These are phyloP conservation scores for Upupa epops DNA, from an alignment of 2,113 vertebrate species.

Conservation along the genomic window DNA sequence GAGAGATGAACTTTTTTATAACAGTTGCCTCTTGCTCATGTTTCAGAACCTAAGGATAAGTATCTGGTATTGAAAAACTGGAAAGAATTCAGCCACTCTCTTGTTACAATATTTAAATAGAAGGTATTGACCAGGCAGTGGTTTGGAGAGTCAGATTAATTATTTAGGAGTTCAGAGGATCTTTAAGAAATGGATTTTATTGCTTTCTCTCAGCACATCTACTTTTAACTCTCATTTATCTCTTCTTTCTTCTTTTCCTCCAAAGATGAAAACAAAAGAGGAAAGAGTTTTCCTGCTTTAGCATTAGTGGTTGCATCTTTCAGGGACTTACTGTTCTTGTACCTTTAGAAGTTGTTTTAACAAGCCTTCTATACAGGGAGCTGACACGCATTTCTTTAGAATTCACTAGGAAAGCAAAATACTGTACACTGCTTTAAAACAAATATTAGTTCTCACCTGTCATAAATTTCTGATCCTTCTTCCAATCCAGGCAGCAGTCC, in stretches of 20 bases:
- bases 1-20: neutral
- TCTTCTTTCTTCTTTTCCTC: neutral
- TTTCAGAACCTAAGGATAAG: neutral
- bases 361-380: neutral
- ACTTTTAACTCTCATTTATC: neutral
- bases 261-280: neutral
- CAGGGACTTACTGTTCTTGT: neutral
- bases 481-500: conserved; percentile 94
- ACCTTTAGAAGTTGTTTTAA: neutral
- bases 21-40: neutral
- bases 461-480: conserved; percentile 94
- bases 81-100: neutral
- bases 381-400: neutral
- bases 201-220: neutral
- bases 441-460: conserved; percentile 78
- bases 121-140: neutral
- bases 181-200: neutral
- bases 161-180: neutral
- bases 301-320: neutral
- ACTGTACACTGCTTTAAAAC: neutral
- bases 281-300: neutral
- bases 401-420: neutral
- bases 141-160: neutral
- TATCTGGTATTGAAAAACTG: neutral
- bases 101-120: neutral